Conservation (phyloP, 2,888 invertebrate genomes). For the Steinernema scapterisci region DNA sequence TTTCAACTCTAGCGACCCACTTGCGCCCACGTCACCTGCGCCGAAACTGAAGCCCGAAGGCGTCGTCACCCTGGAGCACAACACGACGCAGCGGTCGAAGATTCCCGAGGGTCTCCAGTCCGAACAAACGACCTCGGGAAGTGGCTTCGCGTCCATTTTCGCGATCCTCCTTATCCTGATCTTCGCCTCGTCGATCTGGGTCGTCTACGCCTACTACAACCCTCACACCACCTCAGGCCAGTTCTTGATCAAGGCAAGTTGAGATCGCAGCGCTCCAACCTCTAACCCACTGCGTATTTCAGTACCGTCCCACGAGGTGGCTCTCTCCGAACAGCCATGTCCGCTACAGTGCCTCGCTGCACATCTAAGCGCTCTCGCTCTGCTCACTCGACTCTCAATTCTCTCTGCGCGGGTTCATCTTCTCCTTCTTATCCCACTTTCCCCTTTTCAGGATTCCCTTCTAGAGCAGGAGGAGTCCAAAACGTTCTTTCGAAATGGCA, state of each 20-base stretch:
- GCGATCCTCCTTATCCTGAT: constrained; percentile 77
- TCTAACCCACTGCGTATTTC: constrained; percentile 47
- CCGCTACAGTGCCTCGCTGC: constrained; percentile 63
- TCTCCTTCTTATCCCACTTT: background rate
- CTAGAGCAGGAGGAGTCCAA: no score
- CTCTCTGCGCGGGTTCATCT: constrained; percentile 28
- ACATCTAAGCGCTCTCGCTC: constrained; percentile 46
- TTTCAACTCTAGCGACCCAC: background rate
- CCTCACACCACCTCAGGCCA: constrained; percentile 94
- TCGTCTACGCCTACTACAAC: constrained; percentile 90
- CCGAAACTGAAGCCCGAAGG: background rate
- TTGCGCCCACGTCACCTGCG: background rate
- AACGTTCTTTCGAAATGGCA: background rate
- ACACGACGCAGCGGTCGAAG: background rate
- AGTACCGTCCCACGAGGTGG: constrained; percentile 68
- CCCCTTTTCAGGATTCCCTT: no score
- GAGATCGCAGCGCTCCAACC: constrained; percentile 11
- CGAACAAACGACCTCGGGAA: constrained; percentile 34
- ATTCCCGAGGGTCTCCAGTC: background rate
- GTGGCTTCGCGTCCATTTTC: constrained; percentile 72
- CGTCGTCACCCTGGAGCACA: constrained; percentile 34
- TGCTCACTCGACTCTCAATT: constrained; percentile 31
- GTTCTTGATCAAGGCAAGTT: constrained; percentile 88
- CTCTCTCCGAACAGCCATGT: constrained; percentile 64
- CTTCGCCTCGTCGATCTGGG: constrained; percentile 79